Base-by-base conservation (phyloP, 2,888 invertebrate species). In the Ernsta delagoae region DNA sequence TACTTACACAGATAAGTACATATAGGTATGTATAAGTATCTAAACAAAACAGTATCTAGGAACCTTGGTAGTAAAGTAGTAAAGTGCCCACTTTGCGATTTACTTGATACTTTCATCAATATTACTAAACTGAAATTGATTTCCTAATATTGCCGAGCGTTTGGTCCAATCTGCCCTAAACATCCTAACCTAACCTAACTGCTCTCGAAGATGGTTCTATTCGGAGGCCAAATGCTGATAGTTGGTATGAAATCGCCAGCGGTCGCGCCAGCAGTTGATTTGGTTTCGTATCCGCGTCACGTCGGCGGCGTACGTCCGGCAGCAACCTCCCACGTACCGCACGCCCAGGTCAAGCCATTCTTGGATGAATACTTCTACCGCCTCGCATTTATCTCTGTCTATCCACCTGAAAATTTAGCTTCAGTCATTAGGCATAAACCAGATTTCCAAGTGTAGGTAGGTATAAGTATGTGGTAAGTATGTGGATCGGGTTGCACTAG, bases 271-370 rank as follows among this genome's bases (percentile, higher is more conserved):
- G 77, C 90, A 88, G 74, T 85, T 84, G 68, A 96, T 95, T 74
- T 95, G 94, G 77, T 95, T 94, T 66, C 95, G 94, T 77, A 98
- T 97, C 74, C 95, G 94, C 8, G 94, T 93, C 45, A 98, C 96
- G 83, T 98, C 98, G 0, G 96, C 94, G 0, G 98, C 97, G 78
- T 96, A 96, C 0, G 98, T 97, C 75, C 98, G 94, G 85, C 99
- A 99, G 79, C 99, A 99, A 0, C 99, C 99, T 31, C 99, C 98
- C 57, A 99, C 95, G 84, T 97, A 97, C 65, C 95, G 95, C 45
- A 97, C 97, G 0, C 98, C 98, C 59, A 96, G 86, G 70, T 96
- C 94, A 65, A 97, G 84, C 98, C 98, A 99, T 78, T 96, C 96
- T 24, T 95, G 94, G 7, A 98, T 95, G 81, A 96, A 97, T 31